Base-by-base conservation (phyloP, 1,140 invertebrate genomes). In the Pogonus chalceus region DNA sequence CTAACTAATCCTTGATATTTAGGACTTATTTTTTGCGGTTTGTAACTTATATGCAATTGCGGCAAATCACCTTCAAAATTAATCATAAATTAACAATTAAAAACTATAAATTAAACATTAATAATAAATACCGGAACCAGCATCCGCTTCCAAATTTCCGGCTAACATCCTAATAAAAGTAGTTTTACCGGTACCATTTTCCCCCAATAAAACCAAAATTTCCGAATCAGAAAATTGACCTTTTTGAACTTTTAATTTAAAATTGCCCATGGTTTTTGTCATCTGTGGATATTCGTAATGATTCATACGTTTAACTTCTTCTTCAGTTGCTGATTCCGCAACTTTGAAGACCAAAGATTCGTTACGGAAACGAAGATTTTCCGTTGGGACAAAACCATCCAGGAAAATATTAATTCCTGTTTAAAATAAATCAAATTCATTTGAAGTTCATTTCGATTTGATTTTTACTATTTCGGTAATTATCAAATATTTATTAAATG, bases 171-270 rank as follows among this genome's bases (percentile, higher is more conserved):
- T 79, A 66, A 99, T 99, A 63, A 99, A 96, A 14, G 97, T 99
- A 0, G 97, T 99, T 75, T 99, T 99, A 43, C 97, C 97, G 46
- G 97, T 99, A 58, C 97, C 97, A 77, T 99, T 99, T 72, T 99
- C 97, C 53, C 97, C 97, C 49, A 99, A 77, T 67, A 99, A 76
- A 14, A 99, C 97, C 65, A 99, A 82, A 70, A 99, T 99, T 76
- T 99, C 97, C 2, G 97, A 99, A 74, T 99, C 97, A 20, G 96
- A 98, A 69, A 99, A 99, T 65, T 96, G 92, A 14, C 97, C 97
- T 57, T 84, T 75, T 53, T 87, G 78, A 9, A 99, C 88, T 2
- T 73, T 73, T 39, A 99, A 73, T 49, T 80, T 72, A 67, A 99
- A 98, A 48, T 81, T 79, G 49, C 90, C 92, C 78, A 91, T 89